Evolutionary conservation across 1,140 invertebrate species (phyloP).

Genomic region (Paramacrobiotus metropolitanus): DNA sequence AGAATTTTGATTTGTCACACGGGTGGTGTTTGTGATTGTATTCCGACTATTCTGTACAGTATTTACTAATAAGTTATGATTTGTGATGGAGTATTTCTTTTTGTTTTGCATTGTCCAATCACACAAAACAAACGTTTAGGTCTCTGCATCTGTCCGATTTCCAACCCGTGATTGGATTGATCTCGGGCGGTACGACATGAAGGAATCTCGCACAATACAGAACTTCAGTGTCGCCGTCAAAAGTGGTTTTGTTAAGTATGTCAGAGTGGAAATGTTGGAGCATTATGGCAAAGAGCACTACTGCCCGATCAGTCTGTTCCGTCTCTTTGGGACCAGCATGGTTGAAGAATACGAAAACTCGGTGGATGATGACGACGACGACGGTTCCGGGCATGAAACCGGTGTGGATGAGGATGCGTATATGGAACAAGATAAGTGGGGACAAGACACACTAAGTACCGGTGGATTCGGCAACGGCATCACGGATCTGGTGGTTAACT

Average conservation of each 20-base stretch:
- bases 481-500: not conserved
- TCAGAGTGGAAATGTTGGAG: conserved; percentile 49
- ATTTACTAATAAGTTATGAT: no score
- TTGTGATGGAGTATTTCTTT: no score
- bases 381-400: not conserved
- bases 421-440: not conserved
- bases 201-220: conserved; percentile 63
- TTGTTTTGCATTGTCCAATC: no score
- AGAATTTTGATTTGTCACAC: no score
- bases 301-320: conserved; percentile 76
- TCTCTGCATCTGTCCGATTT: conserved; percentile 63
- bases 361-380: conserved; percentile 1
- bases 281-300: conserved; percentile 50
- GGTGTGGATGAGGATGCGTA: not conserved
- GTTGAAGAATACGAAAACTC: conserved; percentile 24
- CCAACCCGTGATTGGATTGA: conserved; percentile 71
- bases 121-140: no score
- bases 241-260: conserved; percentile 70
- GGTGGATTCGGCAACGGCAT: not conserved
- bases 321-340: conserved; percentile 53
- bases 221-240: conserved; percentile 47
- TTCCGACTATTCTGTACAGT: no score
- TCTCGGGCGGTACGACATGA: conserved; percentile 60
- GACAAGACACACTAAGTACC: not conserved
- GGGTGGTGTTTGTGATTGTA: no score